Percentiles rank a stretch among this genome's conserved stretches.
These are phyloP conservation scores for Psittacula cyanocephala DNA, from an alignment of 2,113 vertebrate genomes.

Conservation along the genomic window DNA sequence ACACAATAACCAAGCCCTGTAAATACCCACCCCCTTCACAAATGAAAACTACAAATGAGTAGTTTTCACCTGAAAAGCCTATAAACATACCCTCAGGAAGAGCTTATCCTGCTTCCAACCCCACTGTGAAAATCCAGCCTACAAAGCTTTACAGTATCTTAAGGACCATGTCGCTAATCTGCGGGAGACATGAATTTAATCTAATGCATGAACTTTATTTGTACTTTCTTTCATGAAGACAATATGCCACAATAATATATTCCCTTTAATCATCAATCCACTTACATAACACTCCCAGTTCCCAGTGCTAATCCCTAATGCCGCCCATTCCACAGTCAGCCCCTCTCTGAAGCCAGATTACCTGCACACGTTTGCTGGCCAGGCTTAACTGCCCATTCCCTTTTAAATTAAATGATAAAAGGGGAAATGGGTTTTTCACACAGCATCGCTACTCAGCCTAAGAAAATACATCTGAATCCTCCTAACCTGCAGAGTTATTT, in stretches of 20 bases:
- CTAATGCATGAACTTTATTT: neutral
- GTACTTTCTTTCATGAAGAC: neutral
- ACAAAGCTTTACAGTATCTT: neutral
- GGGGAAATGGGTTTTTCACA: neutral
- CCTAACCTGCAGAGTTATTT: neutral
- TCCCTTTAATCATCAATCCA: neutral
- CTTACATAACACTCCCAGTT: rapidly evolving
- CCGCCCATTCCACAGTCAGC: neutral
- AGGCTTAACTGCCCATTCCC: neutral
- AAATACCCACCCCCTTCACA: neutral
- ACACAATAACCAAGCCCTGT: neutral
- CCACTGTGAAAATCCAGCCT: rapidly evolving
- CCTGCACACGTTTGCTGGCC: neutral
- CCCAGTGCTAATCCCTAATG: neutral
- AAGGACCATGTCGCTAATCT: neutral
- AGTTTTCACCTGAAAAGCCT: neutral
- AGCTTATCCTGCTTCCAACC: neutral
- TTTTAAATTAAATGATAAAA: neutral
- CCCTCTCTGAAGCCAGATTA: neutral
- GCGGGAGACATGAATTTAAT: neutral
- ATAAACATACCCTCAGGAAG: neutral
- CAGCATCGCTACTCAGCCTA: neutral
- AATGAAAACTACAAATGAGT: neutral
- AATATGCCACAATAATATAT: neutral
- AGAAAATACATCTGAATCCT: neutral